A percentile compares a stretch with the other conserved stretches of the same genome.
phyloP scores from a whole-genome alignment of 1,140 invertebrate species.

The Drosophila bifasciata region DNA sequence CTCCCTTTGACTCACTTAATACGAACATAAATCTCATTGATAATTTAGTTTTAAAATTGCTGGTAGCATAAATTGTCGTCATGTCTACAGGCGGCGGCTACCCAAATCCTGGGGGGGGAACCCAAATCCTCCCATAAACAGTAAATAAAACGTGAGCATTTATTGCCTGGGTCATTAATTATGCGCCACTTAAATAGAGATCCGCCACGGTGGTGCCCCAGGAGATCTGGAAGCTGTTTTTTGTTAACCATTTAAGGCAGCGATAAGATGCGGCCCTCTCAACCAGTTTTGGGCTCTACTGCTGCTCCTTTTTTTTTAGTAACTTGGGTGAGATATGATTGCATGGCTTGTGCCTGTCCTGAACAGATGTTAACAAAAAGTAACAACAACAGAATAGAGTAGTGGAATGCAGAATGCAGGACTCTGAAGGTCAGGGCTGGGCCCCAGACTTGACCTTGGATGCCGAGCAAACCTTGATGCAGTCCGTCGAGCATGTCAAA shows the following conservation, averaged over 20 bases:
- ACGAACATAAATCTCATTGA: conserved; percentile 36
- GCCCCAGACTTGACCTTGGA: conserved; percentile 10
- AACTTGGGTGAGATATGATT: conserved; percentile 22
- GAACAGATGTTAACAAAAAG: conserved; percentile 52
- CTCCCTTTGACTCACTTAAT: conserved; percentile 15
- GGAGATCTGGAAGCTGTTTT: conserved; percentile 56
- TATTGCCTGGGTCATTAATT: conserved; percentile 70
- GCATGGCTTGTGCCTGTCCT: conserved; percentile 36
- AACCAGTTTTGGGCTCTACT: conserved; percentile 37
- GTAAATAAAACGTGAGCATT: conserved; percentile 76
- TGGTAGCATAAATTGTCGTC: conserved; percentile 66
- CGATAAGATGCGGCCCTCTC: conserved; percentile 43
- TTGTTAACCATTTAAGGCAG: conserved; percentile 36
- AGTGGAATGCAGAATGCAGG: conserved; percentile 4
- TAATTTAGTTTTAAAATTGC: conserved; percentile 55
- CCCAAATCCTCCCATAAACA: conserved; percentile 59
- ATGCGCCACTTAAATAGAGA: conserved; percentile 57
- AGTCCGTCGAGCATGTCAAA: conserved; percentile 38
- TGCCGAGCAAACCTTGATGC: conserved; percentile 20
- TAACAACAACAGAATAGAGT: neutral
- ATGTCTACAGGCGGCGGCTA: conserved; percentile 59
- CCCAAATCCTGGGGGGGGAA: conserved; percentile 27
- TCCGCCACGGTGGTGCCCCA: no score
- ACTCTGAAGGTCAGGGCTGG: conserved; percentile 31
- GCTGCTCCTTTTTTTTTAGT: no score